These are phyloP conservation scores for Knipowitschia caucasica DNA, from an alignment of 2,797 vertebrate genomes.

Conservation along the genomic window DNA sequence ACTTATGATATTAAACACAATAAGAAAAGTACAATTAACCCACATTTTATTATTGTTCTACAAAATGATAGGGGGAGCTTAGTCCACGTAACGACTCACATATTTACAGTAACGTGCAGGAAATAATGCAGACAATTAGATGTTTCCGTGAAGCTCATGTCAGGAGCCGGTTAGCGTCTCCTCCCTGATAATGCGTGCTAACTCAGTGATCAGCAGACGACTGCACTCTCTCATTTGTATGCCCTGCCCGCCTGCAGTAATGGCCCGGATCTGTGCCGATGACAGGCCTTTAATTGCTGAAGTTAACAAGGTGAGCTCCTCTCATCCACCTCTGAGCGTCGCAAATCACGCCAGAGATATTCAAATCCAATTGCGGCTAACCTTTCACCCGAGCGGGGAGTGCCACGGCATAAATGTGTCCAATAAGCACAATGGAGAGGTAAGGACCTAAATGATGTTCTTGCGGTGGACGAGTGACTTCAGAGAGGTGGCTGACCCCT, in stretches of 20 bases:
- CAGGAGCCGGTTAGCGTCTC: not conserved
- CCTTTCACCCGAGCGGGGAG: conserved; percentile 63
- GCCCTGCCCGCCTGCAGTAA: conserved; percentile 51
- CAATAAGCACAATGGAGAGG: conserved; percentile 66
- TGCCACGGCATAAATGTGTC: conserved; percentile 65
- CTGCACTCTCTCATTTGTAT: conserved; percentile 54
- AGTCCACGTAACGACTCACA: no score
- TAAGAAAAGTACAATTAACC: no score
- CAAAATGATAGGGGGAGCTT: no score
- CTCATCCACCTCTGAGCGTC: conserved; percentile 52
- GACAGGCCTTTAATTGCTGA: conserved; percentile 75
- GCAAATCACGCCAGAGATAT: conserved; percentile 63
- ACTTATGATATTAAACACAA: no score
- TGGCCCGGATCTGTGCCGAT: conserved; percentile 60
- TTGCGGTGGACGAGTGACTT: conserved; percentile 49
- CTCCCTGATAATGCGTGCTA: not conserved
- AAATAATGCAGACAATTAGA: no score
- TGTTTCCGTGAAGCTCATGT: no score
- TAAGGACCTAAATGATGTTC: conserved; percentile 66
- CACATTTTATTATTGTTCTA: no score
- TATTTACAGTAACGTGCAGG: no score
- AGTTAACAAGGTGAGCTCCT: conserved; percentile 75
- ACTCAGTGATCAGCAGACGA: not conserved
- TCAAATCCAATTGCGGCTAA: conserved; percentile 65
- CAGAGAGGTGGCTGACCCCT: conserved; percentile 55